A percentile compares a stretch with the other conserved stretches of the same genome.
These are phyloP conservation scores for Tetramorium simillimum DNA, from an alignment of 1,140 invertebrate species.

Conservation along the genomic window DNA sequence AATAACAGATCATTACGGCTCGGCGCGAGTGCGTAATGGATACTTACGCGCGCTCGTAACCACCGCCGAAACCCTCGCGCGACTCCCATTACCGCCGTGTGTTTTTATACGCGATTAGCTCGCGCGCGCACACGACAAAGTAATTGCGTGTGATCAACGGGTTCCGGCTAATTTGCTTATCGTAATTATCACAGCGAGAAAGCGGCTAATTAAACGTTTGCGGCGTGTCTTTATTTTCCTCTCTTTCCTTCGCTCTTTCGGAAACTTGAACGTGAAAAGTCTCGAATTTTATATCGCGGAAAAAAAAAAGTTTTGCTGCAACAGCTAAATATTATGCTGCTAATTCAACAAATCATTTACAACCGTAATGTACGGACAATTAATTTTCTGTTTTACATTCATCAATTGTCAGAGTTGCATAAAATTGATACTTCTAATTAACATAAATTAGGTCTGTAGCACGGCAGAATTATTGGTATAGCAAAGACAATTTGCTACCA, in stretches of 20 bases:
- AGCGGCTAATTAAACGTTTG: conserved; percentile 15
- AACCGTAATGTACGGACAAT: too few species aligned
- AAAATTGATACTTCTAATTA: too few species aligned
- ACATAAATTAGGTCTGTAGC: too few species aligned
- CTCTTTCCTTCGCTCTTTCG: background rate
- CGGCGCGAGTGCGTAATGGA: background rate
- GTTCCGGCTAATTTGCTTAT: conserved; percentile 13
- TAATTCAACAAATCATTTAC: too few species aligned
- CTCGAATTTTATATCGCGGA: background rate
- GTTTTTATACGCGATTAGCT: conserved; percentile 20
- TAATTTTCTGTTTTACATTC: too few species aligned
- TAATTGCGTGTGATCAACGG: conserved; percentile 27
- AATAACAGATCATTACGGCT: conserved; percentile 34
- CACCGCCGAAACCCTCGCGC: background rate
- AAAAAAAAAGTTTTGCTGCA: too few species aligned
- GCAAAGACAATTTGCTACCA: too few species aligned
- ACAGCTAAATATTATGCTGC: too few species aligned
- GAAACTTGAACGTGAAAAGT: background rate
- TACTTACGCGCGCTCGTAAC: background rate
- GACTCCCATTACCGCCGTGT: background rate
- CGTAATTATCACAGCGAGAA: background rate
- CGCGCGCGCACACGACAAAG: background rate
- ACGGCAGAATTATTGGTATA: too few species aligned
- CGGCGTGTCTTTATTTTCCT: background rate
- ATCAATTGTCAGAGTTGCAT: too few species aligned